Evolutionary conservation across 2,113 vertebrate genomes (phyloP).

Genomic region (Carassius carassius): DNA sequence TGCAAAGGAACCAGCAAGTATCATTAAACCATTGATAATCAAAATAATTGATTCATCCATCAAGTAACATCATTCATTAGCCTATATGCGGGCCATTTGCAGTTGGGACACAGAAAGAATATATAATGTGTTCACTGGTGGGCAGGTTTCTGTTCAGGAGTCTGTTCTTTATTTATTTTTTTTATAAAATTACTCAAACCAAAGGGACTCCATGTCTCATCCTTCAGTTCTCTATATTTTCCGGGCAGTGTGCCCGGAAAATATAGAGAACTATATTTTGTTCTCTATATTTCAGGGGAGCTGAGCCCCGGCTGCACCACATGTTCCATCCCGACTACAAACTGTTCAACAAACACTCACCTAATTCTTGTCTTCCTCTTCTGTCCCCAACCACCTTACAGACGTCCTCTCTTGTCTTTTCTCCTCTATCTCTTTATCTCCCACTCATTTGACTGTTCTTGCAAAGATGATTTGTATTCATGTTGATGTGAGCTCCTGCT

Average conservation of each 20-base stretch:
- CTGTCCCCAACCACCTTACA: slow-evolving; percentile 1
- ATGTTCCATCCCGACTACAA: slow-evolving; percentile 9
- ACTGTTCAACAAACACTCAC: slow-evolving; percentile 25
- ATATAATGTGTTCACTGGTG: background rate
- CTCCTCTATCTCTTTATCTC: background rate
- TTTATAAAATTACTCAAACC: background rate
- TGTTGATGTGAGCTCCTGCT: slow-evolving; percentile 4
- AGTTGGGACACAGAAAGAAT: background rate
- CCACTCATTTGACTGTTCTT: background rate
- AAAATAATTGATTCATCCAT: no score
- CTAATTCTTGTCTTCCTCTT: slow-evolving; percentile 4
- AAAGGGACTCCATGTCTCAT: background rate
- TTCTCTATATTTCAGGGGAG: no score
- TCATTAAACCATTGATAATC: no score
- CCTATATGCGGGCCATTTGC: background rate
- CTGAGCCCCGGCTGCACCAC: background rate
- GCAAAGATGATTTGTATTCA: slow-evolving; percentile 27
- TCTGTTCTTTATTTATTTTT: slow-evolving; percentile 4
- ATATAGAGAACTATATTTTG: no score
- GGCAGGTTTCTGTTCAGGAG: background rate
- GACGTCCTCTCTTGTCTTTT: background rate
- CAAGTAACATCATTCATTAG: no score
- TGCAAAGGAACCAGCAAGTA: no score
- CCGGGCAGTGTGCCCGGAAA: background rate
- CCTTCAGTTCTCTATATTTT: slow-evolving; percentile 8